Evolutionary conservation across 1,140 invertebrate species (phyloP).

Genomic region (Maconellicoccus hirsutus): DNA sequence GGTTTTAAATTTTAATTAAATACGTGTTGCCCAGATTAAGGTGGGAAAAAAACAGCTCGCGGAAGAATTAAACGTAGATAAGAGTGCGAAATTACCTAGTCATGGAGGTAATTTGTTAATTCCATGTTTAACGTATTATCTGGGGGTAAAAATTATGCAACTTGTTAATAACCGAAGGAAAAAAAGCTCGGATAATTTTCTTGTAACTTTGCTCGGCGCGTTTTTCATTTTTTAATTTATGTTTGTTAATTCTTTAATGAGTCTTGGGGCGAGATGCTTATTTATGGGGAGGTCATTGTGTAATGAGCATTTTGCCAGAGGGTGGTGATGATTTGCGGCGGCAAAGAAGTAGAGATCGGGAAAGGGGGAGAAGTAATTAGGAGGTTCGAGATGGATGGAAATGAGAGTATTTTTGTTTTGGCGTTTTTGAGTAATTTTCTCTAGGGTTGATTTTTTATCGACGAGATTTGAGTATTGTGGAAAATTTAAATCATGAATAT

Average conservation of each 20-base stretch:
- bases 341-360: no score
- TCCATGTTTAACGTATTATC: constrained; percentile 13
- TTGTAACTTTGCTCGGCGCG: constrained; percentile 1
- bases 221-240: constrained; percentile 19
- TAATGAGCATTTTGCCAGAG: no score
- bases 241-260: constrained; percentile 1
- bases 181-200: neutral
- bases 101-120: constrained; percentile 17
- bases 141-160: neutral
- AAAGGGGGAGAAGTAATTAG: no score
- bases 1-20: constrained; percentile 23
- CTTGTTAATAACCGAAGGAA: neutral
- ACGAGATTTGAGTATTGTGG: no score
- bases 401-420: no score
- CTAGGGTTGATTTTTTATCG: no score
- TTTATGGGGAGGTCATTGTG: neutral
- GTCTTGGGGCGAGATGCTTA: neutral
- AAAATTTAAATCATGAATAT: no score
- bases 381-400: no score
- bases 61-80: constrained; percentile 15
- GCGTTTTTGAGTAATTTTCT: no score
- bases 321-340: no score
- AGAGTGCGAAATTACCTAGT: constrained; percentile 7
- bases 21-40: constrained; percentile 19
- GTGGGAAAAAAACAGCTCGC: neutral